Conservation (phyloP, 2,113 vertebrate species). For the Natator depressus region DNA sequence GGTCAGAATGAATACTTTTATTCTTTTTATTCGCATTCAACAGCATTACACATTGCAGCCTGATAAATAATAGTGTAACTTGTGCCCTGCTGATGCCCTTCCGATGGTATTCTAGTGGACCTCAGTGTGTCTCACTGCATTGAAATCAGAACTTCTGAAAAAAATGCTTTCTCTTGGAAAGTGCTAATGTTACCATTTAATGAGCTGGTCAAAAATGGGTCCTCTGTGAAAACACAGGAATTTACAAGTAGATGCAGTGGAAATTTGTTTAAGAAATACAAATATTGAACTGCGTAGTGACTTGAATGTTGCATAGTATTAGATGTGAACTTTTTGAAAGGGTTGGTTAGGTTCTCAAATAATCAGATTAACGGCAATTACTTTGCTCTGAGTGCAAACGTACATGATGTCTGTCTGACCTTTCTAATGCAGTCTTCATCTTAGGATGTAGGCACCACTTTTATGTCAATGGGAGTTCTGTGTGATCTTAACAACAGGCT, state of each 20-base stretch:
- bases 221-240: neutral
- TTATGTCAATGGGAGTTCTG: neutral
- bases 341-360: neutral
- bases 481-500: neutral
- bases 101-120: constrained; percentile 38
- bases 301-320: neutral
- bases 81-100: constrained; percentile 50
- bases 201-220: neutral
- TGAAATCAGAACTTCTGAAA: constrained; percentile 16
- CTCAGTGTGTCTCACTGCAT: constrained; percentile 14
- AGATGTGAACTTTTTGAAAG: constrained; percentile 17
- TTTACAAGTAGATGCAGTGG: neutral
- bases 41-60: constrained; percentile 8
- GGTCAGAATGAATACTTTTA: constrained; percentile 69
- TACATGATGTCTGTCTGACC: neutral
- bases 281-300: neutral
- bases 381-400: neutral
- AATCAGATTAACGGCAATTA: constrained; percentile 6
- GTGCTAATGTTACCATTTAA: constrained; percentile 5
- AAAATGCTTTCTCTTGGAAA: constrained; percentile 27
- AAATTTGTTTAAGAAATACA: constrained; percentile 10
- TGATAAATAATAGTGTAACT: constrained; percentile 7
- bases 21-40: constrained; percentile 8
- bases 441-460: neutral
- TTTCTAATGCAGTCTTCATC: neutral